Evolutionary conservation across 2,797 vertebrate species (phyloP).

Genomic region (Serranus cabrilla): DNA sequence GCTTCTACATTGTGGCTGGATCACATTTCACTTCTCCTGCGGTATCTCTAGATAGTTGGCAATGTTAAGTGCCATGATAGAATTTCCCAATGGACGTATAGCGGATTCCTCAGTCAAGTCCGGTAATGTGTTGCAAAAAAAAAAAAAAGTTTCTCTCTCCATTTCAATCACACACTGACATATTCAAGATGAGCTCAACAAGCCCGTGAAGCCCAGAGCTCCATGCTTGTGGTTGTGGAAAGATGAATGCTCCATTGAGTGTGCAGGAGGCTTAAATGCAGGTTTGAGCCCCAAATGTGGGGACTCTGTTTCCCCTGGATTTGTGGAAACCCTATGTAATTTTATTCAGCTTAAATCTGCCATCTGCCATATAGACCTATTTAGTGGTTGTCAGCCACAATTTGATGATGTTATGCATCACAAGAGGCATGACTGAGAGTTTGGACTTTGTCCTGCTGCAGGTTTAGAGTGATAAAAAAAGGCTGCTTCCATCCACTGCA

Average conservation of each 20-base stretch:
- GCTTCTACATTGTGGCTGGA: constrained; percentile 34
- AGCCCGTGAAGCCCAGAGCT: constrained; percentile 34
- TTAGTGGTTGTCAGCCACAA: not conserved
- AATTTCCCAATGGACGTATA: constrained; percentile 32
- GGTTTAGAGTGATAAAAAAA: constrained; percentile 5
- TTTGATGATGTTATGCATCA: constrained; percentile 7
- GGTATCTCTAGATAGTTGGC: constrained; percentile 31
- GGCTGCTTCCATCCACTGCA: not conserved
- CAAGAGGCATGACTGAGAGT: not conserved
- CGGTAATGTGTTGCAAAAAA: constrained; percentile 11
- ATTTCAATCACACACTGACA: constrained; percentile 44
- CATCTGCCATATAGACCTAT: constrained; percentile 38
- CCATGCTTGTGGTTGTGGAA: constrained; percentile 73
- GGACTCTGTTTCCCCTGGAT: constrained; percentile 53
- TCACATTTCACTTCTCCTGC: constrained; percentile 46
- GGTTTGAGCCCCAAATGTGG: constrained; percentile 59
- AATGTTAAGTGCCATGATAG: constrained; percentile 33
- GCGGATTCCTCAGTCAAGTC: not conserved
- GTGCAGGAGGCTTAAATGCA: constrained; percentile 63
- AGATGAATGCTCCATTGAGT: constrained; percentile 76
- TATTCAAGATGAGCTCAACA: constrained; percentile 51
- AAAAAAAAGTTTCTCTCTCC: constrained; percentile 6
- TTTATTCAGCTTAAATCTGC: constrained; percentile 32
- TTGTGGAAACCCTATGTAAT: constrained; percentile 56
- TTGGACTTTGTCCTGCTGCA: constrained; percentile 32